phyloP scores from a whole-genome alignment of 2,888 invertebrate species.

The Alloscopus bannaensis region DNA sequence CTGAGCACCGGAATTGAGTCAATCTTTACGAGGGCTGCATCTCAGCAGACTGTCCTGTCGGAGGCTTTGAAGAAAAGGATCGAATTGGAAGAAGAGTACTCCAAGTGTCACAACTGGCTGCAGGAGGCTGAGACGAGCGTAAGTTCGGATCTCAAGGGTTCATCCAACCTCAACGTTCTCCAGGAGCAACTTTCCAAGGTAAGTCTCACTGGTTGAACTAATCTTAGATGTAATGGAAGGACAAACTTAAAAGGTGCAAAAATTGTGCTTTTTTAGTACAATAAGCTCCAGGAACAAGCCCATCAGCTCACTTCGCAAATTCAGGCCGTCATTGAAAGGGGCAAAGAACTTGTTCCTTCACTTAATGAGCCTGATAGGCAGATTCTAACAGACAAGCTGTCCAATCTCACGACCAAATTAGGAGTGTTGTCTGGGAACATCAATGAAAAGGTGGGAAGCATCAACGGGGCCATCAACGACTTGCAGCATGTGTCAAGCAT shows the following conservation, averaged over 20 bases:
- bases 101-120: constrained; percentile 90
- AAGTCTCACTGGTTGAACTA: too few relatives aligned
- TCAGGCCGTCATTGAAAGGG: constrained; percentile 86
- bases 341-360: constrained; percentile 86
- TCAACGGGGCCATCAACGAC: constrained; percentile 87
- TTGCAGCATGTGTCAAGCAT: constrained; percentile 88
- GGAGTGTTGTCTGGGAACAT: constrained; percentile 85
- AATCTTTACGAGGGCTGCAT: constrained; percentile 79
- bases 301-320: constrained; percentile 82
- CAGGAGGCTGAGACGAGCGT: constrained; percentile 93
- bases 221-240: too few relatives aligned
- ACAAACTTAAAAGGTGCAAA: too few relatives aligned
- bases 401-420: constrained; percentile 86
- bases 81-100: constrained; percentile 87
- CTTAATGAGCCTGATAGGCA: constrained; percentile 91
- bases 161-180: constrained; percentile 87
- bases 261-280: constrained; percentile 78
- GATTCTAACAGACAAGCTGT: constrained; percentile 87
- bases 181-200: constrained; percentile 90
- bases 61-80: constrained; percentile 86
- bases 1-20: constrained; percentile 84
- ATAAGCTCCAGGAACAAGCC: constrained; percentile 85
- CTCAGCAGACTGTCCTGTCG: constrained; percentile 79
- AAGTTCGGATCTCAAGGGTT: constrained; percentile 84
- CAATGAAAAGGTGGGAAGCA: constrained; percentile 83